Conservation (phyloP, 2,888 invertebrate species). For the Stenodema calcarata region DNA sequence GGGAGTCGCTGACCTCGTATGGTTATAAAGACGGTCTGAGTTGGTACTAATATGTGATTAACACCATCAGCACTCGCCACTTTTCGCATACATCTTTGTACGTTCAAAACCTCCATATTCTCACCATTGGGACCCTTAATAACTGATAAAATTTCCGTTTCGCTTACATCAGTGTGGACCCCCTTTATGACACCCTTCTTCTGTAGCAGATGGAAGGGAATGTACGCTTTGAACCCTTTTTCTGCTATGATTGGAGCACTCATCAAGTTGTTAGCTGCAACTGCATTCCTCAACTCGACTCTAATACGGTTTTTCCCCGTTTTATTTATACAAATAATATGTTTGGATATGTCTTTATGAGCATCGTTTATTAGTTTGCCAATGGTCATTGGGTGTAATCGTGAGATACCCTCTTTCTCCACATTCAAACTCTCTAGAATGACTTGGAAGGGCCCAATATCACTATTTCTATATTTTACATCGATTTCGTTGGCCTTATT, state of each 20-base stretch:
- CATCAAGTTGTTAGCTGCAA: neutral
- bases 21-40: neutral
- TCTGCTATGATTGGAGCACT: neutral
- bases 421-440: neutral
- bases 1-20: neutral
- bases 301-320: neutral
- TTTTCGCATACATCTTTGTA: neutral
- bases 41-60: neutral
- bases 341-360: neutral
- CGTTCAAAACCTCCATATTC: neutral
- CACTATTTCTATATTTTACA: neutral
- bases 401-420: neutral
- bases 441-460: neutral
- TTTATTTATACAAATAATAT: neutral
- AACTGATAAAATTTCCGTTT: neutral
- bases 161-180: neutral
- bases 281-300: slow-evolving; percentile 8
- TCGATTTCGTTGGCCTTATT: neutral
- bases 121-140: neutral
- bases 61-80: neutral
- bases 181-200: neutral
- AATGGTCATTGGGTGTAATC: no score
- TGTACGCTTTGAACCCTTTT: neutral
- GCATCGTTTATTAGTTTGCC: slow-evolving; percentile 7
- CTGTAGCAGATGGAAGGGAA: no score